These are phyloP conservation scores for Sebastes iracundus DNA, from an alignment of 2,797 vertebrate species.

Conservation along the genomic window DNA sequence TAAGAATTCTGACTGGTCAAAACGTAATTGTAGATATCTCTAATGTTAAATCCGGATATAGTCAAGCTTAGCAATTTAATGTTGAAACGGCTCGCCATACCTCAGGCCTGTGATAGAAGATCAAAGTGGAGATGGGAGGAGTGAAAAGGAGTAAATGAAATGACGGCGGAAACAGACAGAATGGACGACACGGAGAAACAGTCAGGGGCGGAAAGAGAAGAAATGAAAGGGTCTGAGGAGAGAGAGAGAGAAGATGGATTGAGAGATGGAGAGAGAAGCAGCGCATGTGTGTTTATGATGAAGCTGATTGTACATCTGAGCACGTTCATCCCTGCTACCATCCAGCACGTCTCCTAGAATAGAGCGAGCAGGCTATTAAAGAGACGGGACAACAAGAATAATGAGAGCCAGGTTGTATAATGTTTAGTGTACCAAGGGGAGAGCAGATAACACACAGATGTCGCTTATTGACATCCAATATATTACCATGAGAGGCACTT, in stretches of 20 bases:
- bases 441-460: conserved; percentile 14
- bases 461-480: conserved; percentile 24
- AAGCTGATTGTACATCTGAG: conserved; percentile 54
- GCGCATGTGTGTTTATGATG: neutral
- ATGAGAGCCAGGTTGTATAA: conserved; percentile 26
- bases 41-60: too few species aligned
- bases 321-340: conserved; percentile 42
- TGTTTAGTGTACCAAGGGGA: conserved; percentile 8
- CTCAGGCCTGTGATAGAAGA: neutral
- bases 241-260: neutral
- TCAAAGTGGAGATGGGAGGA: neutral
- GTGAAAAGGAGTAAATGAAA: neutral
- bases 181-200: neutral
- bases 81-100: neutral
- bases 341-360: conserved; percentile 49
- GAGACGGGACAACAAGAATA: conserved; percentile 33
- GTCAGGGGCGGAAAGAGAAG: neutral
- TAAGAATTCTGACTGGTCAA: too few species aligned
- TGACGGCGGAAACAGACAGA: neutral
- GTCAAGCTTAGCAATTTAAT: too few species aligned
- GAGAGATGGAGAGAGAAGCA: neutral
- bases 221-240: neutral
- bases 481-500: conserved; percentile 7
- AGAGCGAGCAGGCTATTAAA: conserved; percentile 49
- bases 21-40: too few species aligned